Evolutionary conservation across 1,140 invertebrate genomes (phyloP).

Genomic region (Drosophila murphyi): DNA sequence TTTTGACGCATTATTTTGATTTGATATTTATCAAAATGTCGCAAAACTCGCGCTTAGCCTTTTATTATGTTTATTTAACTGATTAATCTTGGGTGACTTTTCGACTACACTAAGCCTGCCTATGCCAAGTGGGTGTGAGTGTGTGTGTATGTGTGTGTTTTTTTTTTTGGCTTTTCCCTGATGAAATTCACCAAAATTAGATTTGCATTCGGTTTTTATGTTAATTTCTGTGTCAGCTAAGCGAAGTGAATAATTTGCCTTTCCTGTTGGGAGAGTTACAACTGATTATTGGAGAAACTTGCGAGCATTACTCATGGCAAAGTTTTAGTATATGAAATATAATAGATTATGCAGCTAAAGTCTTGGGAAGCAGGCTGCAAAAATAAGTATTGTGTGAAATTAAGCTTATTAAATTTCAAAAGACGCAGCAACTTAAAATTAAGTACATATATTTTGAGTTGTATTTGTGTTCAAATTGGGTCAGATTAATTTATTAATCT

Average conservation of each 20-base stretch:
- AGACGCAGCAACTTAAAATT: no score
- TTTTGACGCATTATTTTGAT: slow-evolving; percentile 81
- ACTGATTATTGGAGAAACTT: slow-evolving; percentile 19
- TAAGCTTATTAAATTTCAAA: no score
- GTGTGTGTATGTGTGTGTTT: slow-evolving; percentile 17
- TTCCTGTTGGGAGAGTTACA: slow-evolving; percentile 35
- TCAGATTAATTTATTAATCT: no score
- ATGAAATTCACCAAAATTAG: slow-evolving; percentile 31
- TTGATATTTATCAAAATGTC: slow-evolving; percentile 82
- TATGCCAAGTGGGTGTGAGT: slow-evolving; percentile 20
- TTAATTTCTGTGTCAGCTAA: slow-evolving; percentile 47
- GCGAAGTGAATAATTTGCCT: slow-evolving; percentile 58
- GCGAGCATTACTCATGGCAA: slow-evolving; percentile 3
- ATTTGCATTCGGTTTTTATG: slow-evolving; percentile 49
- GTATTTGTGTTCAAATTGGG: no score
- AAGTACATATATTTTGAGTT: no score
- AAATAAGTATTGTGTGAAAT: background rate
- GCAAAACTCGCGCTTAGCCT: slow-evolving; percentile 71
- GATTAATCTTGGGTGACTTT: slow-evolving; percentile 59
- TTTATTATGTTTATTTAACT: slow-evolving; percentile 79
- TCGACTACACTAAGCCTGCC: slow-evolving; percentile 2
- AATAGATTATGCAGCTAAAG: no score
- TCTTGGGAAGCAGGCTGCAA: no score
- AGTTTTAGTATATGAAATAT: slow-evolving; percentile 15
- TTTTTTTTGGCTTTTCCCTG: slow-evolving; percentile 6